phyloP scores from a whole-genome alignment of 2,888 invertebrate species.

The Epistrophe eligans region DNA sequence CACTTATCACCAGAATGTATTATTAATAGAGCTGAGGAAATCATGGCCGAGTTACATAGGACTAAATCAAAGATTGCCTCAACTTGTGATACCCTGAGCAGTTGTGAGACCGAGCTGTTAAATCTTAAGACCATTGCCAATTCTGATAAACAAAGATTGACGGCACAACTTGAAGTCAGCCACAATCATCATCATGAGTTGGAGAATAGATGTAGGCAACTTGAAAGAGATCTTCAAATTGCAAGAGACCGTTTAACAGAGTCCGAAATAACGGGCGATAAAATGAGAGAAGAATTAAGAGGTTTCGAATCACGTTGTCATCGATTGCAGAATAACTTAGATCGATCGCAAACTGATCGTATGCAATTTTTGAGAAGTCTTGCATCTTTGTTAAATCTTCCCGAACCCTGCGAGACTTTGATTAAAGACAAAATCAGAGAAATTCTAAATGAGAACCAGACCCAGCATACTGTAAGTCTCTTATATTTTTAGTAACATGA shows the following conservation, averaged over 20 bases:
- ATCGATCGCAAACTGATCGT: constrained; percentile 83
- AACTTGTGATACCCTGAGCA: constrained; percentile 84
- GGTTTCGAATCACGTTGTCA: constrained; percentile 84
- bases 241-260: constrained; percentile 90
- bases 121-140: constrained; percentile 82
- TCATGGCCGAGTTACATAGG: constrained; percentile 89
- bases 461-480: constrained; percentile 88
- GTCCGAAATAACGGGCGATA: constrained; percentile 88
- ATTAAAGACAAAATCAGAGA: constrained; percentile 92
- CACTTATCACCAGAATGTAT: constrained; percentile 89
- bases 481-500: not conserved
- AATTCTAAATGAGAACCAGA: constrained; percentile 90
- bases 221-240: constrained; percentile 90
- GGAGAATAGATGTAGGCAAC: constrained; percentile 90
- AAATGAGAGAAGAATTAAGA: constrained; percentile 83
- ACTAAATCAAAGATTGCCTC: constrained; percentile 85
- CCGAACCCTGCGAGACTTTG: constrained; percentile 91
- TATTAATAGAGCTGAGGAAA: constrained; percentile 90
- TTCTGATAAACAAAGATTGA: constrained; percentile 90
- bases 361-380: constrained; percentile 82
- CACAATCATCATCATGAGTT: constrained; percentile 87
- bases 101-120: constrained; percentile 82
- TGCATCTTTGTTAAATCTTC: constrained; percentile 85
- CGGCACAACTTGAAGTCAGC: constrained; percentile 86
- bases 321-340: constrained; percentile 82